Evolutionary conservation across 2,888 invertebrate genomes (phyloP).

Genomic region (Hartigia nigra): DNA sequence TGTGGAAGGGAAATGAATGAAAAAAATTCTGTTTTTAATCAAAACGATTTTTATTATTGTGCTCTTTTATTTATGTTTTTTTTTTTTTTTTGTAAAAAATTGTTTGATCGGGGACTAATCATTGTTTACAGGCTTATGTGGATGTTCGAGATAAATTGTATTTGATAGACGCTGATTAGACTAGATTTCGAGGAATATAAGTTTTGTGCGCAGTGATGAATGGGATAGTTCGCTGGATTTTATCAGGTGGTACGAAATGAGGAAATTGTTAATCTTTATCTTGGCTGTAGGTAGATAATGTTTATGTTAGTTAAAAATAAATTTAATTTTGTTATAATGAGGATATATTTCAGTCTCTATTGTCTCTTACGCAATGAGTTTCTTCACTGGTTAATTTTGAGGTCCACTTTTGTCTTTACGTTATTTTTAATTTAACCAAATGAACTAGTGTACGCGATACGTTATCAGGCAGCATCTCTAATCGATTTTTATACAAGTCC

Average conservation of each 20-base stretch:
- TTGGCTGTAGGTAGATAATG: too few species aligned
- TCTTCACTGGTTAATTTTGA: too few species aligned
- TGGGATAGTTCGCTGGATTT: neutral
- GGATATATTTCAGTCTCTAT: too few species aligned
- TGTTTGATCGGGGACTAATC: neutral
- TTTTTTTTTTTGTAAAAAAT: neutral
- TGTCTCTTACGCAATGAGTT: too few species aligned
- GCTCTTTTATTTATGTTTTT: neutral
- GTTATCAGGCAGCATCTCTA: slow-evolving; percentile 18
- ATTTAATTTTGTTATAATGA: neutral
- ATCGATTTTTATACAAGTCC: slow-evolving; percentile 17
- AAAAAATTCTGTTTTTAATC: neutral
- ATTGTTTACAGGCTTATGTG: neutral
- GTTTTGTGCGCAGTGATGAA: neutral
- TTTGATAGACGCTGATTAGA: neutral
- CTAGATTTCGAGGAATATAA: neutral
- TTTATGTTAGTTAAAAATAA: neutral
- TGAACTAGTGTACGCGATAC: slow-evolving; percentile 6
- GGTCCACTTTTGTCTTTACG: neutral
- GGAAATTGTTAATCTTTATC: neutral
- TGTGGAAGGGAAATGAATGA: neutral
- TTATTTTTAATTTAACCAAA: slow-evolving; percentile 12
- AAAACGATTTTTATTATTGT: neutral
- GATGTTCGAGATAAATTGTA: too few species aligned
- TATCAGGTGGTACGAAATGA: neutral